phyloP scores from a whole-genome alignment of 2,888 invertebrate genomes.

The Leptinotarsa peninsularis region DNA sequence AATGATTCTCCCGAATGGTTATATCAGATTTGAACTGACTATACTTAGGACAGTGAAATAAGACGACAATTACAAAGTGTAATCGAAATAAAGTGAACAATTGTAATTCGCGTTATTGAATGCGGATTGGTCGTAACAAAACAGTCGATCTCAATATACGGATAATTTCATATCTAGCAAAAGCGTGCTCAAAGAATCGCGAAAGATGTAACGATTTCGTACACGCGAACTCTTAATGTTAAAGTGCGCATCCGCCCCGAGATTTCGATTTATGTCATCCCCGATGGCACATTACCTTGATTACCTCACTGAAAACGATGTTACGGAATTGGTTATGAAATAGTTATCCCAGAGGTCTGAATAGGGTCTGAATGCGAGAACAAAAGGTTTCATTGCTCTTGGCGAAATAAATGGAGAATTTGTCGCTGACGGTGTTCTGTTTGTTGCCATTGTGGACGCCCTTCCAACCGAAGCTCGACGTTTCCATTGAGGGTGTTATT shows the following conservation, averaged over 20 bases:
- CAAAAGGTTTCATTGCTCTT: background rate
- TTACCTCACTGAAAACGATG: constrained; percentile 17
- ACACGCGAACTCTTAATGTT: no score
- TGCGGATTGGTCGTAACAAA: no score
- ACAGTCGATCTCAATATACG: no score
- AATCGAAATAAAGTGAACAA: no score
- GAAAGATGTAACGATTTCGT: no score
- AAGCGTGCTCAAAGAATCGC: no score
- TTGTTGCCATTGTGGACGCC: background rate
- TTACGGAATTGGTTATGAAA: constrained; percentile 10
- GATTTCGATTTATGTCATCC: background rate
- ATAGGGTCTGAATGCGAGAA: background rate
- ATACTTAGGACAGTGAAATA: no score
- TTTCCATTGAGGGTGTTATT: background rate
- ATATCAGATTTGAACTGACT: no score
- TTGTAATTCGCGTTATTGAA: no score
- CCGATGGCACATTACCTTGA: background rate
- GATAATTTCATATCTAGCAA: no score
- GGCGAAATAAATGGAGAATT: constrained; percentile 2
- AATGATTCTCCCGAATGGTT: no score
- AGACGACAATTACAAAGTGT: no score
- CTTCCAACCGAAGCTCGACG: background rate
- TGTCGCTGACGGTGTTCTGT: background rate
- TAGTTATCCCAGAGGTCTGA: background rate
- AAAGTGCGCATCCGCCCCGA: background rate